These are phyloP conservation scores for Sphaerodactylus townsendi DNA, from an alignment of 2,113 vertebrate genomes.

Conservation along the genomic window DNA sequence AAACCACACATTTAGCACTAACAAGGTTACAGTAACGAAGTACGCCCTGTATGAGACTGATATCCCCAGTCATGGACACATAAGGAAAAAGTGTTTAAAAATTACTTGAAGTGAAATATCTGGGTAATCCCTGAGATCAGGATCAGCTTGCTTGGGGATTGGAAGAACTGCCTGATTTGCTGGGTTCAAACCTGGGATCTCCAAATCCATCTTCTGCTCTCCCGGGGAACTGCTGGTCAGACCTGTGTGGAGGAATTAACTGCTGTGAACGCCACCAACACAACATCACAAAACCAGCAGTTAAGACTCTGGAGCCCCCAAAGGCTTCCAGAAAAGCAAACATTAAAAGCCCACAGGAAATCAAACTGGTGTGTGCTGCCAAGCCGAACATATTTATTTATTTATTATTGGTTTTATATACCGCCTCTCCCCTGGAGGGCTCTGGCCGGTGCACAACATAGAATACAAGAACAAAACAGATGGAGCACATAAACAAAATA, in stretches of 20 bases:
- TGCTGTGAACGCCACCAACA: background rate
- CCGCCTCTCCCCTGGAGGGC: no score
- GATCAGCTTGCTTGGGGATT: conserved; percentile 68
- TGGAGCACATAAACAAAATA: no score
- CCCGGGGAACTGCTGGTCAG: conserved; percentile 48
- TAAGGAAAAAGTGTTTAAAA: background rate
- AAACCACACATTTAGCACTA: background rate
- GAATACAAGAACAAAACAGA: no score
- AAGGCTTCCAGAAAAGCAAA: no score
- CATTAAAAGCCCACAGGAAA: no score
- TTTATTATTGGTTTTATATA: no score
- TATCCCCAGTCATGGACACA: background rate
- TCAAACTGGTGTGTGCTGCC: no score
- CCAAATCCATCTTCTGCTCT: conserved; percentile 67
- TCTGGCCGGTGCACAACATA: no score
- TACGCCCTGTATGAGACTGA: no score
- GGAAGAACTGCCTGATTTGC: conserved; percentile 74
- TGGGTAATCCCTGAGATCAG: conserved; percentile 32
- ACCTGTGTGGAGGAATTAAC: conserved; percentile 64
- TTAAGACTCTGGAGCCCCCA: background rate
- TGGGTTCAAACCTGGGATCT: conserved; percentile 69
- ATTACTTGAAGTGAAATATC: conserved; percentile 76
- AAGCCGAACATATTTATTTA: no score
- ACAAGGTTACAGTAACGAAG: background rate
- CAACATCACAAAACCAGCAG: conserved; percentile 17